Conservation (phyloP, 2,797 vertebrate species). For the Anguilla marmorata region DNA sequence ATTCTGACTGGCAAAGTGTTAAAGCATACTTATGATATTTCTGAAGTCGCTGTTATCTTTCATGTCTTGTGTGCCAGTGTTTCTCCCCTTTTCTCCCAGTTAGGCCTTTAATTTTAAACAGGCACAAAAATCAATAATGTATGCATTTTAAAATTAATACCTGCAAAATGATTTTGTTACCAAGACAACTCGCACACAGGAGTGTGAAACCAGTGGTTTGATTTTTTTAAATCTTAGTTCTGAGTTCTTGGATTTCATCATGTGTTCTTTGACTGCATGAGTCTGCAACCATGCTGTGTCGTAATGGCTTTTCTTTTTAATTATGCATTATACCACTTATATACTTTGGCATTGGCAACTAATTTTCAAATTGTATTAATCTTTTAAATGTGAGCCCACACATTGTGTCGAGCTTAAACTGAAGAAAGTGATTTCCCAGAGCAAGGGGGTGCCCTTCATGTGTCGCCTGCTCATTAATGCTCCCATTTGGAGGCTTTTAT, state of each 20-base stretch:
- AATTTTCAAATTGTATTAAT: constrained; percentile 8
- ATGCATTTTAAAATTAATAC: background rate
- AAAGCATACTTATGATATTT: background rate
- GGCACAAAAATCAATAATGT: background rate
- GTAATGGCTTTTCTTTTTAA: background rate
- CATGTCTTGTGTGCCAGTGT: background rate
- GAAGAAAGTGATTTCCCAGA: background rate
- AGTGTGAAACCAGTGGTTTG: background rate
- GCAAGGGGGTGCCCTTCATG: background rate
- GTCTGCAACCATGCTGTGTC: background rate
- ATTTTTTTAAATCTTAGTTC: background rate
- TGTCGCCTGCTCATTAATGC: background rate
- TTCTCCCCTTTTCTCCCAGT: background rate
- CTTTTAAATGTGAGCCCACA: constrained; percentile 17
- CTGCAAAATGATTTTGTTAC: background rate
- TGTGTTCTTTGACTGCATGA: constrained; percentile 1
- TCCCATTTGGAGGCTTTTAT: background rate
- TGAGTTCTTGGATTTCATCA: background rate
- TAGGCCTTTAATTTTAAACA: background rate
- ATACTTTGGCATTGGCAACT: background rate
- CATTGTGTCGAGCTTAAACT: background rate
- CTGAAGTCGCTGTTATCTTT: background rate
- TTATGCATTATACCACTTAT: background rate
- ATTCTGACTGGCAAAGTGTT: background rate
- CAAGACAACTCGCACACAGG: background rate